Conservation (phyloP, 2,797 vertebrate species). For the Epinephelus awoara region DNA sequence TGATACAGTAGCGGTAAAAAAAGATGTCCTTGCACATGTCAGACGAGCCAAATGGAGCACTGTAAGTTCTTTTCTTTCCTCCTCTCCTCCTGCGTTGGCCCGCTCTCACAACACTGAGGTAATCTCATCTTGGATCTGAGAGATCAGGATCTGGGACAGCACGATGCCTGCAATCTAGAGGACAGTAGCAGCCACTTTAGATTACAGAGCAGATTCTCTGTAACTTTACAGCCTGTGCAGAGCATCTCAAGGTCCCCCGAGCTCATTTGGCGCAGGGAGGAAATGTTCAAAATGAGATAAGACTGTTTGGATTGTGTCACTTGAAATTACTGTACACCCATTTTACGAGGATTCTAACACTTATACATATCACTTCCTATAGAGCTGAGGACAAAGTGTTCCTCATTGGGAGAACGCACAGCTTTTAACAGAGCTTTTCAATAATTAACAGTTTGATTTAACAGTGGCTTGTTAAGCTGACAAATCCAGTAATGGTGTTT, state of each 20-base stretch:
- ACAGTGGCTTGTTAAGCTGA: slow-evolving; percentile 18
- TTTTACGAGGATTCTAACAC: background rate
- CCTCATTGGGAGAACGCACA: background rate
- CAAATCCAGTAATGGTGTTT: slow-evolving; percentile 32
- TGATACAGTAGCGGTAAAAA: slow-evolving; percentile 28
- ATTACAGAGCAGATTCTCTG: slow-evolving; percentile 42
- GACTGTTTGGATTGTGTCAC: background rate
- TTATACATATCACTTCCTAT: background rate
- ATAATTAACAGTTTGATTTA: slow-evolving; percentile 44
- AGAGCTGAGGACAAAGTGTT: background rate
- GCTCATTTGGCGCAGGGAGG: slow-evolving; percentile 15
- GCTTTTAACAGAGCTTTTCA: slow-evolving; percentile 12
- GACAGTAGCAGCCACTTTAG: slow-evolving; percentile 67
- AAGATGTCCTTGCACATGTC: slow-evolving; percentile 59
- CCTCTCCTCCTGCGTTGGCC: slow-evolving; percentile 39
- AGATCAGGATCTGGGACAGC: slow-evolving; percentile 88
- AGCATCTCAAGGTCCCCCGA: slow-evolving; percentile 47
- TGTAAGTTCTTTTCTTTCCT: slow-evolving; percentile 32
- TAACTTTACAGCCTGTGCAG: slow-evolving; percentile 32
- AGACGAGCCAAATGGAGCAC: slow-evolving; percentile 25
- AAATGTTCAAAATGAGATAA: slow-evolving; percentile 25
- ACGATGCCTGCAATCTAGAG: slow-evolving; percentile 87
- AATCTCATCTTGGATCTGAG: slow-evolving; percentile 88
- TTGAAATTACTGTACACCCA: background rate
- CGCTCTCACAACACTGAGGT: slow-evolving; percentile 75